Base-by-base conservation (phyloP, 2,888 invertebrate species). In the Lagria hirta region DNA sequence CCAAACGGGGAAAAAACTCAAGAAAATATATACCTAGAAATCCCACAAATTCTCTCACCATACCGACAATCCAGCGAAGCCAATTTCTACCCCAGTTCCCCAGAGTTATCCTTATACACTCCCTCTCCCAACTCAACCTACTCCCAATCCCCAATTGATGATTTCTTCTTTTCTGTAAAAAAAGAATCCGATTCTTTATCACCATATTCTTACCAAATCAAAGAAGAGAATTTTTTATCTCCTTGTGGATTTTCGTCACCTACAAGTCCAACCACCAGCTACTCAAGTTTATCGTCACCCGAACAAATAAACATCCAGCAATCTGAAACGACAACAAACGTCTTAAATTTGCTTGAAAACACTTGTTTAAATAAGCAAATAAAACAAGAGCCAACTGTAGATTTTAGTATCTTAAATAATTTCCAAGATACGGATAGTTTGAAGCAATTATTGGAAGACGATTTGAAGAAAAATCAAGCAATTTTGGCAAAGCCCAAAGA, bases 341-440 rank as follows among this genome's bases (percentile, higher is more conserved):
- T 68, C 3, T 47, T 64, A 11, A 60, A 64, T 27, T 41, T 67
- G 4, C 52, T 70, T 22, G 66, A 66, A 40, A 60, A 49, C 33
- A 58, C 61, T 3, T 52, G 59, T 11, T 35, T 63, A 40, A 59
- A 65, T 44, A 64, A 66, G 55, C 62, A 62, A 48, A 69, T 74
- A 37, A 74, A 74, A 53, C 79, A 80, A 71, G 81, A 80, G 52
- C 78, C 78, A 52, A 79, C 80, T 20, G 78, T 82, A 7, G 80
- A 82, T 52, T 79, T 82, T 40, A 79, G 78, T 52, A 68, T 81
- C 15, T 62, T 81, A 28, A 77, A 78, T 68, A 78, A 77, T 51
- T 78, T 78, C 55, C 78, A 62, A 41, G 58, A 59, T 11, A 55
- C 58, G 8, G 59, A 60, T 13, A 58, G 58, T 3, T 46, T 66